Evolutionary conservation across 2,797 vertebrate species (phyloP), one percentile per base, ranked within the genome.

Genomic region (Sciurus carolinensis): DNA sequence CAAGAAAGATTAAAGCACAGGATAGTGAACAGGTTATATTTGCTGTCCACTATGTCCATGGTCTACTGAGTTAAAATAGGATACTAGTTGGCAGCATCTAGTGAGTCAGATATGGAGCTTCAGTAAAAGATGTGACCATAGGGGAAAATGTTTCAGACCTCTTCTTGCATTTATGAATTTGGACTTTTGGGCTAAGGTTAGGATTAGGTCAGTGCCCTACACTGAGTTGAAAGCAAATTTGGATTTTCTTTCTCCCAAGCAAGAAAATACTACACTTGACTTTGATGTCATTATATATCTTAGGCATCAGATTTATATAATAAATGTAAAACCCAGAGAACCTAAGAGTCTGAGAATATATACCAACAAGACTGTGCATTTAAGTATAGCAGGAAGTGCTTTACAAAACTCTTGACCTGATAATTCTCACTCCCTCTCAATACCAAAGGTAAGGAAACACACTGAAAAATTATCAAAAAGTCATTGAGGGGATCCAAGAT

Each of bases 271-370:
- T 24, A 0, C 42, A 47, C 85, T 93, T 95, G 28, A 42, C 9
- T 77, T 75, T 92, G 69, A n/a, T 36, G 14, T 85, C 28, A 44
- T 87, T 62, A 77, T 77, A 62, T 44, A 62, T 81, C 12, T 54
- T 84, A 87, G 24, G 39, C 33, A 90, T 79, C 69, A 96, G 95
- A 94, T 86, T 84, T n/a, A 93, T 13, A 69, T 64, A 39, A 47
- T 64, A 83, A 39, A 81, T 86, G 30, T 76, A 90, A 82, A 75
- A 54, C 28, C 5, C 12, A 39, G 47, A 89, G 80, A 80, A 3
- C 9, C 67, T 50, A 36, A 36, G 20, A 67, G 13, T 18, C 33
- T 33, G 64, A 66, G 64, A 57, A 81, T 44, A 59, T 73, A 80
- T 22, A 77, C n/a, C 39, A n/a, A 47, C 59, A 7, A 64, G 28